Evolutionary conservation across 2,113 vertebrate genomes (phyloP), one percentile per base, ranked within the genome.

Genomic region (Erythrocercus mccallii): DNA sequence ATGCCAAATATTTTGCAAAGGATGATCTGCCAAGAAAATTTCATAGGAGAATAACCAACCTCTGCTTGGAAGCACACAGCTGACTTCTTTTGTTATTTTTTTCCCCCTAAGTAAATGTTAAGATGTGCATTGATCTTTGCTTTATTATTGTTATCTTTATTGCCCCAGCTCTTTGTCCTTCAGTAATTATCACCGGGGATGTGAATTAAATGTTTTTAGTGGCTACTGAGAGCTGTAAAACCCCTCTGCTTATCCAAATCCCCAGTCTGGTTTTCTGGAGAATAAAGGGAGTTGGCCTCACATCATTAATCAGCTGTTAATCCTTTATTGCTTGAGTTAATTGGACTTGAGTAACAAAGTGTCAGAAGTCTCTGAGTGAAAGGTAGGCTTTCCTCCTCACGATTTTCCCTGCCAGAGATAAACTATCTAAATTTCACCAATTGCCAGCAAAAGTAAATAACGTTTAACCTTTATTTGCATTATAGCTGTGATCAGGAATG

Each of bases 251-350:
- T 21, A 1, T 16, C 23, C 37, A 82, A 61, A 86, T 76, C 81
- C 79, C 69, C 28, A 11, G 13, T 30, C 48, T 77, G 70, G 4
- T 71, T 88, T 80, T 83, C 33, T 40, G 9, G 42, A 35, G 88
- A 92, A 60, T 58, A n/a, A 81, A 92, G 79, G 82, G 79, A 95
- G 45, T 81, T 53, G 73, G 45, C 50, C 38, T 87, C 27, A 16
- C 38, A 3, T 95, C 54, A 6, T 90, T 94, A 95, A 94, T 88
- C 82, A 93, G 88, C 76, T 83, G 91, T 72, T 90, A 94, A 90
- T 95, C 82, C 88, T 71, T 94, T 50, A 22, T 81, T 83, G 58
- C 86, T 92, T 53, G 80, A 92, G 58, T 80, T 95, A 96, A 95
- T 94, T 96, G 81, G 83, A 80, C 86, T 91, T 74, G 83, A 76